Conservation (phyloP, 2,888 invertebrate genomes). For the Vanessa cardui region DNA sequence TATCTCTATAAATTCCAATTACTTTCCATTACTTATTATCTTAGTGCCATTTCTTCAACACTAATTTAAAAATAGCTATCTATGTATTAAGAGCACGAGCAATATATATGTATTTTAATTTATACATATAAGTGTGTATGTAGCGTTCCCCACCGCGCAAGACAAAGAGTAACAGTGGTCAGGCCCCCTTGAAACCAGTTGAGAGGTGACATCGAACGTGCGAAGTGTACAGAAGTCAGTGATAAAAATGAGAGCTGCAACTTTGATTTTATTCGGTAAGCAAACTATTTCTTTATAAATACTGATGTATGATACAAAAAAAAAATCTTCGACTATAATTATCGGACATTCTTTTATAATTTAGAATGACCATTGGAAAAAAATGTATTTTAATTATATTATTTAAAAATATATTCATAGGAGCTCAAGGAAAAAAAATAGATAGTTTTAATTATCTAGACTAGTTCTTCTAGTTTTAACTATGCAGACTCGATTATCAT, state of each 20-base stretch:
- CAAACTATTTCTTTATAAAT: background rate
- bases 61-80: background rate
- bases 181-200: conserved; percentile 4
- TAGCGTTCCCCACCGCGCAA: background rate
- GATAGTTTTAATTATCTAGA: too few species aligned
- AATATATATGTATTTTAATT: background rate
- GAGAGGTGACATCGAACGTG: conserved; percentile 53
- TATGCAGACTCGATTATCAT: too few species aligned
- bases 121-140: background rate
- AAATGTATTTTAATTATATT: too few species aligned
- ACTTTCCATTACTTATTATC: background rate
- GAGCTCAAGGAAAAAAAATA: too few species aligned
- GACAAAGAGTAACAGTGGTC: conserved; percentile 5
- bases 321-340: too few species aligned
- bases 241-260: conserved; percentile 63
- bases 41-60: background rate
- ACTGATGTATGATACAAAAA: too few species aligned
- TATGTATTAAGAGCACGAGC: background rate
- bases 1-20: background rate
- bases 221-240: conserved; percentile 50
- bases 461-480: too few species aligned
- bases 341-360: too few species aligned
- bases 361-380: too few species aligned
- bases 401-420: too few species aligned
- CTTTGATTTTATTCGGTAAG: conserved; percentile 71